phyloP scores from a whole-genome alignment of 64 coral and sea anemone genomes.

The Anthopleura sola region DNA sequence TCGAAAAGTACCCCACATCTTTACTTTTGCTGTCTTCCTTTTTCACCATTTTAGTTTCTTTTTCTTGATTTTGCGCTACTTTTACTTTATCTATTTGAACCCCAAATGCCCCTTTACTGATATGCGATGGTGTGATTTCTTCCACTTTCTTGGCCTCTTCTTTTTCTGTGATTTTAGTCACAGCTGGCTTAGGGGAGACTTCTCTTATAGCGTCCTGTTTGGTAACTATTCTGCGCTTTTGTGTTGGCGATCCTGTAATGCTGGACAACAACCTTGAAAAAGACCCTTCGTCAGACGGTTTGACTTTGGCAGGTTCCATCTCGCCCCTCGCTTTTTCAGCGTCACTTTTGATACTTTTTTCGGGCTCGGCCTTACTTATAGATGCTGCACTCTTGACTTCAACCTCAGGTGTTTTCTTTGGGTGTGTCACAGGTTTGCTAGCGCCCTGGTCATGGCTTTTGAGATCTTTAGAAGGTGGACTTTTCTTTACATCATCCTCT shows the following conservation, averaged over 20 bases:
- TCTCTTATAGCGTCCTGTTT: background rate
- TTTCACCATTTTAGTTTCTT: background rate
- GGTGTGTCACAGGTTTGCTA: background rate
- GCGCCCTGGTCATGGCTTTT: background rate
- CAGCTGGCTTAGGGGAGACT: background rate
- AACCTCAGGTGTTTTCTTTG: background rate
- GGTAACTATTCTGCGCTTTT: background rate
- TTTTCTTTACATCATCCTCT: background rate
- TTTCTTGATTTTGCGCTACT: background rate
- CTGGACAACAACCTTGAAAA: background rate
- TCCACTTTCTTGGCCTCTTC: background rate
- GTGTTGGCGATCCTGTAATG: background rate
- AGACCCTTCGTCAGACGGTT: background rate
- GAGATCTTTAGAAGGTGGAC: background rate
- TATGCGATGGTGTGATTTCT: background rate
- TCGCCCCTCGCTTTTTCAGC: background rate
- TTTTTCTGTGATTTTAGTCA: background rate
- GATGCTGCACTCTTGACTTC: background rate
- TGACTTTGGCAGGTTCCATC: background rate
- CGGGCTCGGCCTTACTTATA: background rate
- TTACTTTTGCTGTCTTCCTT: background rate
- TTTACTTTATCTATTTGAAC: background rate
- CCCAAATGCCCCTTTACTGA: background rate
- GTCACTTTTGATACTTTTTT: background rate
- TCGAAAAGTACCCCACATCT: slow-evolving; percentile 5